Base-by-base conservation (phyloP, 2,888 invertebrate species). In the Ariolimax columbianus region DNA sequence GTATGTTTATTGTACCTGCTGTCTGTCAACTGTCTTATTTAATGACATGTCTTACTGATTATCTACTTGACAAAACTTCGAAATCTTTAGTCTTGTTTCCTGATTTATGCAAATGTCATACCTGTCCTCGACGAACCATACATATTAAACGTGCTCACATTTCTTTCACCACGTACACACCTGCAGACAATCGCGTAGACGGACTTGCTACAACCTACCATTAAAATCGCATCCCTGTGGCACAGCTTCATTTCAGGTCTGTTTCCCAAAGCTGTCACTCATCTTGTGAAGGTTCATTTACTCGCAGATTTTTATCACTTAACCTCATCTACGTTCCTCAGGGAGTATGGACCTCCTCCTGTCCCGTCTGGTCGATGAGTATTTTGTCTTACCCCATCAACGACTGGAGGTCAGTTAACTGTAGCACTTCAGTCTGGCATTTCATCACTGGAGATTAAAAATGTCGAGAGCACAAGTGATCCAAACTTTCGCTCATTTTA, bases 271-370 rank as follows among this genome's bases (percentile, higher is more conserved):
- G 33, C 51, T 75, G 75, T 75, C 75, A 75, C 33, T 75, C 75
- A 75, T 51, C 75, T 51, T 3, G 51, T 51, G 51, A 51, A 75
- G 75, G 75, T 75, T 75, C 75, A 51, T 75, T 75, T 75, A 75
- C 75, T 75, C 33, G 3, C 11, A 75, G 73, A 75, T 75, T 43
- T 43, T 75, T 75, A 75, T 75, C 73, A 43, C 47, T 75, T 75
- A 75, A 72, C 40, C 68, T 26, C 66, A 11, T 33, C 47, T n/a
- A 47, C 30, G 47, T 47, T n/a, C 47, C 47, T 30, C 11, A 26
- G 51, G 47, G 51, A 75, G 33, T 51, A 26, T 7, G 75, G 36
- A 51, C 51, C 51, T 51, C 51, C 75, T 75, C 75, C 51, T 6
- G 51, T 30, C 9, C 4, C n/a, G 43, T 40, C 73, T 40, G 43